phyloP scores from a whole-genome alignment of 1,140 invertebrate species.

The Atta colombica region DNA sequence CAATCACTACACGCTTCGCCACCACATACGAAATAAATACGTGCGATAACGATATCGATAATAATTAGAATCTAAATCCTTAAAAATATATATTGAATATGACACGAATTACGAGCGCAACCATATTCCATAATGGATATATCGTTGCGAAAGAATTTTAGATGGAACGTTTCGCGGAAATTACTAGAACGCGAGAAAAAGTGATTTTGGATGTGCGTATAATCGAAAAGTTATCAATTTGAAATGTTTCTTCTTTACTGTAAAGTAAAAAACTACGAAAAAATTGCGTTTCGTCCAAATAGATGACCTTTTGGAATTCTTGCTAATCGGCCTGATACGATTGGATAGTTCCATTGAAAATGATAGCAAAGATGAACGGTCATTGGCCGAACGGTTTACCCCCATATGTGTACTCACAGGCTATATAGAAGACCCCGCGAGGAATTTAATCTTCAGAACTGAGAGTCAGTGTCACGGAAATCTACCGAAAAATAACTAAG shows the following conservation, averaged over 20 bases:
- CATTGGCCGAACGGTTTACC: constrained; percentile 82
- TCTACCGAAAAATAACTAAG: constrained; percentile 80
- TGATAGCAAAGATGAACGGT: constrained; percentile 78
- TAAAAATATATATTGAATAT: background rate
- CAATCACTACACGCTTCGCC: no score
- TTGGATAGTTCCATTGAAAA: constrained; percentile 82
- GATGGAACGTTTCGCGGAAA: background rate
- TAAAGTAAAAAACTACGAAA: constrained; percentile 60
- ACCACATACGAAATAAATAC: background rate
- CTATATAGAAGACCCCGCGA: constrained; percentile 85
- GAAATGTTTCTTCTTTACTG: background rate
- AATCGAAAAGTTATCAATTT: background rate
- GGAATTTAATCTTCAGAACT: constrained; percentile 86
- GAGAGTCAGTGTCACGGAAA: constrained; percentile 85
- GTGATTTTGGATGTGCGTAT: background rate
- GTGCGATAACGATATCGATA: background rate
- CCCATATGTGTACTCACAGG: constrained; percentile 80
- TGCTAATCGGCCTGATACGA: constrained; percentile 35
- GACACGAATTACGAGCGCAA: background rate
- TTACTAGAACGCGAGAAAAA: background rate
- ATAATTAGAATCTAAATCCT: background rate
- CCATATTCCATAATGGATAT: background rate
- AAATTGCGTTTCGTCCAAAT: constrained; percentile 57
- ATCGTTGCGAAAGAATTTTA: background rate
- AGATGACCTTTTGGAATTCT: constrained; percentile 59